Base-by-base conservation (phyloP, 2,888 invertebrate genomes). In the Euplexia lucipara region DNA sequence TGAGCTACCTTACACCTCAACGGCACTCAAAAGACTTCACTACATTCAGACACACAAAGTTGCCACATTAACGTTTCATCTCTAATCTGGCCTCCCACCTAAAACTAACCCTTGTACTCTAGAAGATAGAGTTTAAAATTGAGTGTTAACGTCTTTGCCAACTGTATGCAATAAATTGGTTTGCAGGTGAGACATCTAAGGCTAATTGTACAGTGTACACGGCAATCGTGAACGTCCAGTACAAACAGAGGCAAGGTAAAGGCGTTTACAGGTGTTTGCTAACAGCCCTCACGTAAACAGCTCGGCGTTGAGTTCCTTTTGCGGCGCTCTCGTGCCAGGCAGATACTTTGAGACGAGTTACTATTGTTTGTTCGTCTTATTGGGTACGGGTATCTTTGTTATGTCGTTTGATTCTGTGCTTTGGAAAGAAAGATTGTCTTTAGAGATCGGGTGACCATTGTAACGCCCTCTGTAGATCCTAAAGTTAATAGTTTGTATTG, bases 271-370 rank as follows among this genome's bases (percentile, higher is more conserved):
- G 90, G 91, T 94, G 92, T 94, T 92, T 92, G 91, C 90, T 81
- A 89, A 92, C 90, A 88, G 88, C 91, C 93, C 93, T 88, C 92
- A 92, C 92, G 92, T 92, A 94, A 94, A 94, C 92, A 93, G 87
- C 86, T 86, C 85, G 81, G 76, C 86, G 89, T 86, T 85, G 87
- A 87, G 87, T 83, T 90, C 91, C 92, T 92, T 90, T 89, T 84
- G 86, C 86, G 65, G 71, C 79, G 75, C 69, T 61, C 60, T 69
- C 49, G 51, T 69, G 73, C 62, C 59, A 68, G 64, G 56, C 73
- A 69, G 63, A 60, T 75, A 68, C 73, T 73, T 72, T 66, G 71
- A 59, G 62, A 61, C 59, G 58, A 81, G 70, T 67, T 74, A 72
- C 68, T 54, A 74, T 67, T 78, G 82, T 83, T 70, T 78, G 65